Percentiles rank a stretch among this genome's conserved stretches.
Evolutionary conservation across 2,888 invertebrate genomes (phyloP).

Genomic region (Leptarthrus brevirostris): DNA sequence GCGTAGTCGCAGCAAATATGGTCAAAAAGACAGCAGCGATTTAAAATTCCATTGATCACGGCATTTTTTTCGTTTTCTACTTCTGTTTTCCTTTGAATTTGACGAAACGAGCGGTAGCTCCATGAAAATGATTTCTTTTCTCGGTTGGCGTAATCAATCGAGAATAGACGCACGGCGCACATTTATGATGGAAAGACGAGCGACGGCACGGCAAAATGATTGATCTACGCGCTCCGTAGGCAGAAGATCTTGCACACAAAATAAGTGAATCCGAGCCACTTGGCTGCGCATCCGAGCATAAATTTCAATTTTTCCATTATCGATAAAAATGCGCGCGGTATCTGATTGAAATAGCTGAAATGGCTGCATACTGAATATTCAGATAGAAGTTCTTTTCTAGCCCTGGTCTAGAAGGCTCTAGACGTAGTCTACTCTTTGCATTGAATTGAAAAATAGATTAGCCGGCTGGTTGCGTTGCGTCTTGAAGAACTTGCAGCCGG

Average conservation of each 20-base stretch:
- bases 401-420: too few species aligned
- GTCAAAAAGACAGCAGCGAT: slow-evolving; percentile 11
- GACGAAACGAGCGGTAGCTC: background rate
- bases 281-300: slow-evolving; percentile 29
- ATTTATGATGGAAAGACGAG: slow-evolving; percentile 21
- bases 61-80: slow-evolving; percentile 28
- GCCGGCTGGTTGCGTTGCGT: background rate
- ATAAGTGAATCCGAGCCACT: slow-evolving; percentile 25
- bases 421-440: too few species aligned
- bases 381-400: too few species aligned
- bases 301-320: slow-evolving; percentile 39
- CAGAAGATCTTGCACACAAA: slow-evolving; percentile 22
- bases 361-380: background rate
- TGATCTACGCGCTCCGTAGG: slow-evolving; percentile 14
- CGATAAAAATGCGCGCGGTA: slow-evolving; percentile 41
- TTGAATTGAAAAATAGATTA: too few species aligned
- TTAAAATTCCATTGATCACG: slow-evolving; percentile 33
- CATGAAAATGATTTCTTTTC: slow-evolving; percentile 15
- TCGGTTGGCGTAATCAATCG: slow-evolving; percentile 10
- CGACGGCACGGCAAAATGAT: slow-evolving; percentile 23
- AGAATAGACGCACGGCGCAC: slow-evolving; percentile 4
- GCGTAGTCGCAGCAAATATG: slow-evolving; percentile 17
- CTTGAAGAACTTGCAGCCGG: background rate
- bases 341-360: slow-evolving; percentile 29
- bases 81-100: background rate